phyloP scores from a whole-genome alignment of 2,888 invertebrate species.

The Agrochola litura region DNA sequence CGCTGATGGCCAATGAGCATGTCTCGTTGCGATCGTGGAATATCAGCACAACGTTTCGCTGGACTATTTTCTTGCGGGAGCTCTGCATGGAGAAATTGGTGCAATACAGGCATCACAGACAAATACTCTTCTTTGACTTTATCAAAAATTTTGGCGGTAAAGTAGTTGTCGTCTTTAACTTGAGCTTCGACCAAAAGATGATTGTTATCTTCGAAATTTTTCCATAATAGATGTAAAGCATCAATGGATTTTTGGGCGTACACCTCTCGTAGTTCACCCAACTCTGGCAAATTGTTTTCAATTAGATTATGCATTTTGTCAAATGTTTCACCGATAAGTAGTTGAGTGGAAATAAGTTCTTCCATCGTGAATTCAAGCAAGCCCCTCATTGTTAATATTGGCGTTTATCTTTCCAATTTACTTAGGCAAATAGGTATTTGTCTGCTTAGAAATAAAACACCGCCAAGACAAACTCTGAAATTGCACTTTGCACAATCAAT shows the following conservation, averaged over 20 bases:
- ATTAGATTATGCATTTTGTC: constrained; percentile 8
- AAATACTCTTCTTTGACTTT: constrained; percentile 23
- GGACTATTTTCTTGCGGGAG: not conserved
- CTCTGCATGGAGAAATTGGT: not conserved
- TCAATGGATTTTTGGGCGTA: constrained; percentile 7
- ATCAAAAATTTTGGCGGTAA: constrained; percentile 7
- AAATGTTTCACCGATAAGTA: constrained; percentile 31
- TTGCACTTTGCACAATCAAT: constrained; percentile 6
- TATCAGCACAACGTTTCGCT: not conserved
- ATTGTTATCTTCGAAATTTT: constrained; percentile 33
- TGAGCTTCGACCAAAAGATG: constrained; percentile 10
- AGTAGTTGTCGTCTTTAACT: constrained; percentile 28
- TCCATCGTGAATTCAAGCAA: constrained; percentile 22
- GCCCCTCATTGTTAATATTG: constrained; percentile 28
- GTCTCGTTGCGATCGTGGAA: not conserved
- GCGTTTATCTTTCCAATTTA: not conserved
- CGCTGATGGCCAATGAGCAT: constrained; percentile 10
- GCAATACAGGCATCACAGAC: not conserved
- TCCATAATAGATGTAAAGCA: constrained; percentile 28
- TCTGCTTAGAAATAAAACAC: constrained; percentile 3
- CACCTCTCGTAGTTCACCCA: not conserved
- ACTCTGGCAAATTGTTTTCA: constrained; percentile 1
- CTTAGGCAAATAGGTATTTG: not conserved
- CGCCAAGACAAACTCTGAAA: not conserved
- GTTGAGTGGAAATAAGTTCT: constrained; percentile 38